A percentile compares a stretch with the other conserved stretches of the same genome.
Conservation (phyloP, 2,888 invertebrate species). For the Gasteruption jaculator region DNA sequence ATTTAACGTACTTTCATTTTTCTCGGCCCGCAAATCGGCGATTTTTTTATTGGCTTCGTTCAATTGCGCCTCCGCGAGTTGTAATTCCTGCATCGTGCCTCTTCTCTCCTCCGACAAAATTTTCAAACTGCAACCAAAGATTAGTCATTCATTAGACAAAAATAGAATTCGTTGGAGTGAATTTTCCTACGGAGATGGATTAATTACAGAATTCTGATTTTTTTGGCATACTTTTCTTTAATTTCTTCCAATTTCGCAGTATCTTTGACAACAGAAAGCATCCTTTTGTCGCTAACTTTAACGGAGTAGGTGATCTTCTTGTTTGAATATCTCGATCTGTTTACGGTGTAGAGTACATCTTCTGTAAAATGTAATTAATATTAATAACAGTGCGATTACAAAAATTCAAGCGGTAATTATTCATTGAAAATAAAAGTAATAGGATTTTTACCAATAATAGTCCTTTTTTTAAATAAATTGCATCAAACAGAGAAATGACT, state of each 20-base stretch:
- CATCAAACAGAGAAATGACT: too few relatives aligned
- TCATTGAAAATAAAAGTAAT: too few relatives aligned
- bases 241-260: slow-evolving; percentile 52
- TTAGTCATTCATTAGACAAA: slow-evolving; percentile 10
- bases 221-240: slow-evolving; percentile 34
- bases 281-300: slow-evolving; percentile 55
- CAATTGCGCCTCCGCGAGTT: slow-evolving; percentile 34
- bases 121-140: slow-evolving; percentile 41
- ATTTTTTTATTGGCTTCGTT: slow-evolving; percentile 26
- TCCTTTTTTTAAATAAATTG: too few relatives aligned
- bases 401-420: too few relatives aligned
- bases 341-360: slow-evolving; percentile 57
- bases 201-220: slow-evolving; percentile 6
- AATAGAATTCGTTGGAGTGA: slow-evolving; percentile 17
- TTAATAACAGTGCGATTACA: neutral
- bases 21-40: slow-evolving; percentile 26
- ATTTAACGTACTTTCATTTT: slow-evolving; percentile 28
- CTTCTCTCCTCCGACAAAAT: slow-evolving; percentile 22
- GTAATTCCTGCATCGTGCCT: slow-evolving; percentile 33
- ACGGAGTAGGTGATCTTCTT: slow-evolving; percentile 60
- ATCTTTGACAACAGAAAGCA: slow-evolving; percentile 61
- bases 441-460: too few relatives aligned
- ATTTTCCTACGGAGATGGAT: slow-evolving; percentile 23
- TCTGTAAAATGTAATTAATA: slow-evolving; percentile 49
- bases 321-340: slow-evolving; percentile 63